Conservation (phyloP, 2,113 vertebrate species). For the Crotalus horridus region DNA sequence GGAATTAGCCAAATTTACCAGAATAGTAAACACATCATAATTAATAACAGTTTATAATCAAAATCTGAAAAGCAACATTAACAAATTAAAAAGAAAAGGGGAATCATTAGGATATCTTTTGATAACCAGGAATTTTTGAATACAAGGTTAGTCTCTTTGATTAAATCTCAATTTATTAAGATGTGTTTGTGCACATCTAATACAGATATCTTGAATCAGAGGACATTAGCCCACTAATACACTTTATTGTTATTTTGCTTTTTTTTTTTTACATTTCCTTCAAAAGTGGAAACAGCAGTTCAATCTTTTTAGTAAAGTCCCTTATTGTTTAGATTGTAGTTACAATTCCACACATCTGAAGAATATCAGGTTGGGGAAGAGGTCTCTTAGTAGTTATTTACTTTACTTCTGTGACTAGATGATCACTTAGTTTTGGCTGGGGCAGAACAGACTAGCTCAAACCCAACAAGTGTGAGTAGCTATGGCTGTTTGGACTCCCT, state of each 20-base stretch:
- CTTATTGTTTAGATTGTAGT: not conserved
- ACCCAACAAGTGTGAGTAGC: not conserved
- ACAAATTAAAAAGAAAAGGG: not conserved
- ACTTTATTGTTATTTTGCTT: not conserved
- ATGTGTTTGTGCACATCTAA: not conserved
- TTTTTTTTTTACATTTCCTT: not conserved
- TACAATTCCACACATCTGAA: not conserved
- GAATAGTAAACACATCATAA: not conserved
- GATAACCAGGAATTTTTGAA: not conserved
- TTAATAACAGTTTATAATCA: not conserved
- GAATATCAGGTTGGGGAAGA: not conserved
- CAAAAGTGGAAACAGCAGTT: not conserved
- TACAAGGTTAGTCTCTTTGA: not conserved
- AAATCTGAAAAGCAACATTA: not conserved
- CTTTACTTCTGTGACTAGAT: not conserved
- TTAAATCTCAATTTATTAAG: not conserved
- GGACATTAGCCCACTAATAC: not conserved
- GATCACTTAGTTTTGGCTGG: not conserved
- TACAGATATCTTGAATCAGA: not conserved
- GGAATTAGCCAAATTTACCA: not conserved
- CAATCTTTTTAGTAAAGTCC: not conserved
- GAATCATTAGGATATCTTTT: not conserved
- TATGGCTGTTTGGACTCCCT: not conserved
- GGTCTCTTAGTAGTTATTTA: not conserved
- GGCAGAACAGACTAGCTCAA: not conserved